Base-by-base conservation (phyloP, 2,797 vertebrate genomes). In the Acrocephalus scirpaceus region DNA sequence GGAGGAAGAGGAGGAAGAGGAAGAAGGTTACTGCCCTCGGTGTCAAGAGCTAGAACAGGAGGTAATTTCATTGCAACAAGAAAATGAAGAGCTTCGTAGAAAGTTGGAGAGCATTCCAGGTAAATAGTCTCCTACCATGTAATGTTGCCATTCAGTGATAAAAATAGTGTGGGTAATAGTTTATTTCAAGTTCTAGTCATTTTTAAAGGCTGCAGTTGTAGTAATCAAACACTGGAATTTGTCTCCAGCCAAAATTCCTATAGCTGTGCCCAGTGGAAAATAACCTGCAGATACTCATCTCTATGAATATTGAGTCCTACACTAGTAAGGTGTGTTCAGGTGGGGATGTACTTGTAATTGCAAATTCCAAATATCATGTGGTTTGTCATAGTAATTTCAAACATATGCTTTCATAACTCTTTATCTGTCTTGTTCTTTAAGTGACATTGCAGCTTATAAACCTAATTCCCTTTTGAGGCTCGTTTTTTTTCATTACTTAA, bases 31-130 rank as follows among this genome's bases (percentile, higher is more conserved):
- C 95, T 99, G 99, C 62, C 99, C 99, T 18, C 98, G 99, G 45
- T 99, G 99, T 96, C 98, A 99, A 92, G 99, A 99, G 96, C 95
- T 99, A 96, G 99, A 99, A 95, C 99, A 99, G 96, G 99, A 99
- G 97, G 99, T 99, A 71, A 98, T 99, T 95, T 99, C 99, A n/a
- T 97, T 99, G 95, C 99, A 99, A 96, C 99, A 99, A 97, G 99
- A 99, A 97, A 99, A 99, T 3, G 99, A 99, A 97, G 99, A 99
- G 91, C 98, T 99, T 62, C 98, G 99, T 88, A 98, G 99, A 95
- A 99, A 99, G 94, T 92, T 99, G 97, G 99, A 99, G 95, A 99
- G 98, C 62, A 97, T 99, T 92, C 99, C 99, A 99, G 99, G 99
- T 99, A 98, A 92, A 79, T 72, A 44, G 70, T 75, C 34, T 20